These are phyloP conservation scores for Aporrectodea caliginosa DNA, from an alignment of 1,140 invertebrate species.

Conservation along the genomic window DNA sequence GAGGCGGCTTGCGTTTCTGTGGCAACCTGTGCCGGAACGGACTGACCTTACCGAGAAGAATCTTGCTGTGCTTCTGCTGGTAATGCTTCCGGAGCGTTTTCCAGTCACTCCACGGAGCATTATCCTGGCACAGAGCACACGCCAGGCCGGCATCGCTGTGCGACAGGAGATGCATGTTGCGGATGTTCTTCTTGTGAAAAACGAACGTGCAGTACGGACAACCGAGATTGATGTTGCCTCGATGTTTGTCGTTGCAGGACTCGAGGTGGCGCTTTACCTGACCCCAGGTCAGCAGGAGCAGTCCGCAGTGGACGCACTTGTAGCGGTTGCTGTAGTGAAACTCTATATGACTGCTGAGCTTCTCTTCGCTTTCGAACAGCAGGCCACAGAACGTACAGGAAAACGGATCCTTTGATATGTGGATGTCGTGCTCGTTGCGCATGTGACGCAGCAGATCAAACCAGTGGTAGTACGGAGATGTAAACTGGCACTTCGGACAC, in stretches of 20 bases:
- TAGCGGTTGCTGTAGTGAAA: conserved; percentile 30
- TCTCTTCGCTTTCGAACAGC: conserved; percentile 28
- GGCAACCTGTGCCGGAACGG: conserved; percentile 2
- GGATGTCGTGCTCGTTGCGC: conserved; percentile 7
- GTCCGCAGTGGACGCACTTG: conserved; percentile 32
- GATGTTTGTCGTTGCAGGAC: background rate
- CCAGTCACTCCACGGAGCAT: conserved; percentile 23
- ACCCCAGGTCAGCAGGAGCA: conserved; percentile 21
- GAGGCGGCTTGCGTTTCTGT: conserved; percentile 1
- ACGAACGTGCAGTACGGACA: conserved; percentile 34
- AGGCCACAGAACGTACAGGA: conserved; percentile 28
- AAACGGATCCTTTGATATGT: conserved; percentile 7
- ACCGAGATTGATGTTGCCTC: conserved; percentile 20
- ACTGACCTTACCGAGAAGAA: background rate
- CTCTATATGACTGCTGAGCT: conserved; percentile 25
- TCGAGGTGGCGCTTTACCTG: conserved; percentile 23
- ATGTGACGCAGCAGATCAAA: conserved; percentile 30
- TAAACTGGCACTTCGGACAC: conserved; percentile 24
- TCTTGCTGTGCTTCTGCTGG: conserved; percentile 22
- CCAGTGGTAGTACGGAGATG: conserved; percentile 22
- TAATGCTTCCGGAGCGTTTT: conserved; percentile 31
- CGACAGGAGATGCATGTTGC: conserved; percentile 29
- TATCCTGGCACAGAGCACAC: conserved; percentile 27
- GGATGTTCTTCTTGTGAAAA: conserved; percentile 31
- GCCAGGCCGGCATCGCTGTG: conserved; percentile 29